phyloP scores from a whole-genome alignment of 2,113 vertebrate genomes.

The Bungarus multicinctus region DNA sequence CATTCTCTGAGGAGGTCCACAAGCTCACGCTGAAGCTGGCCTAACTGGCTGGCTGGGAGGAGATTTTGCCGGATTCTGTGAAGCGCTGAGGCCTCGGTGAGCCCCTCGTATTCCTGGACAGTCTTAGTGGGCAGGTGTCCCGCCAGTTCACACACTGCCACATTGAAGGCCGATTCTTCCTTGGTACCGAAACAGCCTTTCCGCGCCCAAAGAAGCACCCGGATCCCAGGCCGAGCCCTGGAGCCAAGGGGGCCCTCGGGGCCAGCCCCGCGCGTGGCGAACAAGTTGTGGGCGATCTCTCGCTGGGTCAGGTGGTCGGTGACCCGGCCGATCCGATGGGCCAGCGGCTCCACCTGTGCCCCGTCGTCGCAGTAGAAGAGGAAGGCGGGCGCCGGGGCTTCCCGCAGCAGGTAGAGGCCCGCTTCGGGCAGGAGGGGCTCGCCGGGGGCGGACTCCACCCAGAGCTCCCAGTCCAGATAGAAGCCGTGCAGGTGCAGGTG shows the following conservation, averaged over 20 bases:
- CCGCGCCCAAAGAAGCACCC: slow-evolving; percentile 84
- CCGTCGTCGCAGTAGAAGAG: slow-evolving; percentile 75
- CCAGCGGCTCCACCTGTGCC: slow-evolving; percentile 47
- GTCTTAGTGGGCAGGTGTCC: slow-evolving; percentile 85
- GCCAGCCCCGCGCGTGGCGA: slow-evolving; percentile 78
- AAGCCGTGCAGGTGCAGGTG: slow-evolving; percentile 89
- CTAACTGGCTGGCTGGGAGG: slow-evolving; percentile 70
- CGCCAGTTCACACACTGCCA: slow-evolving; percentile 92
- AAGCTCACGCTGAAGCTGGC: slow-evolving; percentile 68
- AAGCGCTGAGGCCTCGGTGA: slow-evolving; percentile 74
- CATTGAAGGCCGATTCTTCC: slow-evolving; percentile 78
- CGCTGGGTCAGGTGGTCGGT: slow-evolving; percentile 71
- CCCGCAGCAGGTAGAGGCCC: slow-evolving; percentile 62
- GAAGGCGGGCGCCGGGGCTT: slow-evolving; percentile 76
- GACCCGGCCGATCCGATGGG: slow-evolving; percentile 65
- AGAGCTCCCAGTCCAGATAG: slow-evolving; percentile 77
- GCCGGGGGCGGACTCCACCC: slow-evolving; percentile 71
- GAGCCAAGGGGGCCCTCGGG: slow-evolving; percentile 47
- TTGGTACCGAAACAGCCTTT: slow-evolving; percentile 79
- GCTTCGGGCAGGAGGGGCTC: slow-evolving; percentile 64
- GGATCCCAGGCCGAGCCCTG: slow-evolving; percentile 63
- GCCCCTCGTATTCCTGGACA: slow-evolving; percentile 67
- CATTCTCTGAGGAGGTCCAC: slow-evolving; percentile 45
- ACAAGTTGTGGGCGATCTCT: slow-evolving; percentile 85
- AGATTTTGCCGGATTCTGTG: slow-evolving; percentile 69